phyloP scores from a whole-genome alignment of 2,113 vertebrate species.

The Lasiurus borealis region DNA sequence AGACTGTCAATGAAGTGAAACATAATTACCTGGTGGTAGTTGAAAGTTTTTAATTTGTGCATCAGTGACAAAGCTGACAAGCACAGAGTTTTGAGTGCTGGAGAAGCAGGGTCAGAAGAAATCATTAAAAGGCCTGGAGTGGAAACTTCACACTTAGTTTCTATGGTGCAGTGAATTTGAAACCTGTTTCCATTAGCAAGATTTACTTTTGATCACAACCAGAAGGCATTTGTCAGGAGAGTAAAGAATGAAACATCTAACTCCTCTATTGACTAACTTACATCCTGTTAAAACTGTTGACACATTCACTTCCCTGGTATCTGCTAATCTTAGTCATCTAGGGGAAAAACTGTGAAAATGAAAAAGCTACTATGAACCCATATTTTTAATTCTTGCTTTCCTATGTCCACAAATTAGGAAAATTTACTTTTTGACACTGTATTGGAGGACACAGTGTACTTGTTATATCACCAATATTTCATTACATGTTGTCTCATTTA shows the following conservation, averaged over 20 bases:
- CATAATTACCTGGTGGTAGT: constrained; percentile 37
- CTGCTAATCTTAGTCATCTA: not conserved
- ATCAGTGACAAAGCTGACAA: constrained; percentile 58
- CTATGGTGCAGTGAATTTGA: not conserved
- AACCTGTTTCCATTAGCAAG: not conserved
- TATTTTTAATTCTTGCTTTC: not conserved
- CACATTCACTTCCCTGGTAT: not conserved
- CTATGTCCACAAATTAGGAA: not conserved
- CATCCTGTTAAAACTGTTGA: not conserved
- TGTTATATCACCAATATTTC: not conserved
- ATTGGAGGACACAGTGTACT: not conserved
- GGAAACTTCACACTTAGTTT: constrained; percentile 5
- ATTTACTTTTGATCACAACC: constrained; percentile 3
- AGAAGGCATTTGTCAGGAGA: not conserved
- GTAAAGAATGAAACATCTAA: not conserved
- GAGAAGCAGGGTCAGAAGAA: constrained; percentile 47
- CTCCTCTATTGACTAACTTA: not conserved
- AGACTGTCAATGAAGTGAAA: constrained; percentile 75
- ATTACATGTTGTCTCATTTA: not conserved
- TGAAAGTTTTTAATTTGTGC: constrained; percentile 20
- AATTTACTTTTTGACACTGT: not conserved
- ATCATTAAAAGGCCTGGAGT: not conserved
- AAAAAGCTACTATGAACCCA: not conserved
- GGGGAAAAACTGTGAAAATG: not conserved
- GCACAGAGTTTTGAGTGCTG: constrained; percentile 30